Evolutionary conservation across 2,797 vertebrate species (phyloP), one percentile per base, ranked within the genome.

Genomic region (Anolis apletophallus): DNA sequence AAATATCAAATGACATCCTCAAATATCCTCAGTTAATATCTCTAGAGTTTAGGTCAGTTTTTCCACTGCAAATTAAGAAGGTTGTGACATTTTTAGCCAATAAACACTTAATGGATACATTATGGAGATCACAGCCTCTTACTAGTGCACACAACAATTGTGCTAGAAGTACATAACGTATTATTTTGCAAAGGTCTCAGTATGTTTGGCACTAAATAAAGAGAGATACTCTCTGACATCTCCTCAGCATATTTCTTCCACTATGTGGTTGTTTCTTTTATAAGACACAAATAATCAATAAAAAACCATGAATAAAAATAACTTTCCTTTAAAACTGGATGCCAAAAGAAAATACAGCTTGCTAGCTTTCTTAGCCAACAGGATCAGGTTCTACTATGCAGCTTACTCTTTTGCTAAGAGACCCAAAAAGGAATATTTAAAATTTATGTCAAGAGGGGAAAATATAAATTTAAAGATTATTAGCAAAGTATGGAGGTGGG

Each of bases 281-380:
- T 93, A 88, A 93, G 91, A 91, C 90, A 95, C 91, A 95, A 94
- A 94, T 94, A 95, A 95, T 95, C 94, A 92, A 95, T 95, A 94
- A 0, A 88, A 94, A 95, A 68, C 95, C 93, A 90, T 94, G 93
- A 94, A 91, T 93, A 95, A 95, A 95, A 95, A 95, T 95, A 95
- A 91, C 95, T 94, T 94, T 93, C 94, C 94, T 93, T 95, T 93
- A 94, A 93, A 92, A 88, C 84, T 93, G 91, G 91, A 92, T 92
- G 88, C 93, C 94, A 93, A 94, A 94, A 91, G 94, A 94, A 95
- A 91, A 93, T 85, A 86, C 40, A 93, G 94, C 93, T 88, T 94
- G 92, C 92, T 88, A 94, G 90, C 87, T 93, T 92, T 88, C 85
- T 57, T 89, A 92, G 93, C 1, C 91, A 90, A 91, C 90, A 90